phyloP scores from a whole-genome alignment of 2,113 vertebrate species.

The Procapra przewalskii region DNA sequence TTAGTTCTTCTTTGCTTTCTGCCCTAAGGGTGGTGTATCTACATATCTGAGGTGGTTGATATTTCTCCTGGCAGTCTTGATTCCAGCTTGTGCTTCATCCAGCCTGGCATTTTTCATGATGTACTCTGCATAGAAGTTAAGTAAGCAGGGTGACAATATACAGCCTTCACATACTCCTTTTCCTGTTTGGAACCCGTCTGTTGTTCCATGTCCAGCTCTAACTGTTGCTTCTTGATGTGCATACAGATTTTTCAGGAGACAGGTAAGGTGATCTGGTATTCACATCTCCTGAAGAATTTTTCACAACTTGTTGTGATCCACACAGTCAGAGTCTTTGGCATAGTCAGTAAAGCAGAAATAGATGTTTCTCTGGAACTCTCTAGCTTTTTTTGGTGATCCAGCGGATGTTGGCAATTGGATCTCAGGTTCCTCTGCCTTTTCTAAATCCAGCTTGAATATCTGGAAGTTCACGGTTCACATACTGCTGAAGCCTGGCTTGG shows the following conservation, averaged over 20 bases:
- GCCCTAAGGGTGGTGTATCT: background rate
- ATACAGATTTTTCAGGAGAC: background rate
- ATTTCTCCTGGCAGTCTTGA: background rate
- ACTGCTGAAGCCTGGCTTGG: background rate
- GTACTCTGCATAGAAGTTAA: background rate
- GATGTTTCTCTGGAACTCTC: background rate
- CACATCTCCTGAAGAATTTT: background rate
- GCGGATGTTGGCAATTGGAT: rapidly evolving
- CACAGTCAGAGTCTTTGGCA: background rate
- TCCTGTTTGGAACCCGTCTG: background rate
- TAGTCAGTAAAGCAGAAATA: background rate
- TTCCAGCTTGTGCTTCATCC: background rate
- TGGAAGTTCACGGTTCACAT: background rate
- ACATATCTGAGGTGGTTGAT: background rate
- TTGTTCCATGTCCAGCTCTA: background rate
- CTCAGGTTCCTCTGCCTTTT: background rate
- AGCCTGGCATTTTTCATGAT: background rate
- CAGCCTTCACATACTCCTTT: background rate
- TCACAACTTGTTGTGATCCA: background rate
- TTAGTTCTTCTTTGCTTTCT: background rate
- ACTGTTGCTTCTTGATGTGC: background rate
- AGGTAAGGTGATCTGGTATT: background rate
- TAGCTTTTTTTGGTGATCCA: background rate
- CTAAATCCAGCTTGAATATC: background rate
- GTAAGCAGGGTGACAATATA: background rate